phyloP scores from a whole-genome alignment of 2,888 invertebrate genomes.

The Frankliniella fusca region DNA sequence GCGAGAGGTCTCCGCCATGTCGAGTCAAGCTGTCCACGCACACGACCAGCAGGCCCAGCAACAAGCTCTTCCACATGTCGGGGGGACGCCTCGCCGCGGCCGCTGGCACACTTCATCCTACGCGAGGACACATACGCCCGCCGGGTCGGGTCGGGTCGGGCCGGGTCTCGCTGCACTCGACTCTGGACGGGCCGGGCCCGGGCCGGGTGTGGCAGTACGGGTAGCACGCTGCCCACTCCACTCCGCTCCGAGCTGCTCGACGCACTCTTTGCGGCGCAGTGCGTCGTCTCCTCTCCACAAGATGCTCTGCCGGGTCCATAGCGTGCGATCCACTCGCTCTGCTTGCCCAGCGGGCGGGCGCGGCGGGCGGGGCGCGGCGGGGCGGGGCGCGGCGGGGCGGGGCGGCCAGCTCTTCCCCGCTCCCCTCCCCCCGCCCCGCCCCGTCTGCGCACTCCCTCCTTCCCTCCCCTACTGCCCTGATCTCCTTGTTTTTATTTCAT shows the following conservation, averaged over 20 bases:
- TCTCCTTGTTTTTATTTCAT: neutral
- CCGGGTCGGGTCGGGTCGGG: neutral
- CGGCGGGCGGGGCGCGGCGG: neutral
- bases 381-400: too few species aligned
- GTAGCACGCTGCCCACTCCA: neutral
- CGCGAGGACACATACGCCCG: neutral
- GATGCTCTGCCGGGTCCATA: neutral
- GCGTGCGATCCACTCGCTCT: neutral
- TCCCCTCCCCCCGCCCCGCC: neutral
- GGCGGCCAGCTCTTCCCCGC: neutral
- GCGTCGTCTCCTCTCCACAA: neutral
- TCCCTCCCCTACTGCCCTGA: neutral
- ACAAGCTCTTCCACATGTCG: constrained; percentile 12
- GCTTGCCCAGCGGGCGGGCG: constrained; percentile 5
- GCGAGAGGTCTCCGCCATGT: constrained; percentile 62
- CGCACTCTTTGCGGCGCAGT: neutral
- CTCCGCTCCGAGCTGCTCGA: neutral
- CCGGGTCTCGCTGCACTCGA: neutral
- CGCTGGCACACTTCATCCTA: neutral
- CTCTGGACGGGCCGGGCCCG: constrained; percentile 8
- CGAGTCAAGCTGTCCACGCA: neutral
- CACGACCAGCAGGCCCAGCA: neutral
- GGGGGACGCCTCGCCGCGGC: neutral
- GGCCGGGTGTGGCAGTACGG: constrained; percentile 27
- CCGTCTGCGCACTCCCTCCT: neutral